A percentile compares a stretch with the other conserved stretches of the same genome.
These are phyloP conservation scores for Embiotoca jacksoni DNA, from an alignment of 2,113 vertebrate genomes.

Conservation along the genomic window DNA sequence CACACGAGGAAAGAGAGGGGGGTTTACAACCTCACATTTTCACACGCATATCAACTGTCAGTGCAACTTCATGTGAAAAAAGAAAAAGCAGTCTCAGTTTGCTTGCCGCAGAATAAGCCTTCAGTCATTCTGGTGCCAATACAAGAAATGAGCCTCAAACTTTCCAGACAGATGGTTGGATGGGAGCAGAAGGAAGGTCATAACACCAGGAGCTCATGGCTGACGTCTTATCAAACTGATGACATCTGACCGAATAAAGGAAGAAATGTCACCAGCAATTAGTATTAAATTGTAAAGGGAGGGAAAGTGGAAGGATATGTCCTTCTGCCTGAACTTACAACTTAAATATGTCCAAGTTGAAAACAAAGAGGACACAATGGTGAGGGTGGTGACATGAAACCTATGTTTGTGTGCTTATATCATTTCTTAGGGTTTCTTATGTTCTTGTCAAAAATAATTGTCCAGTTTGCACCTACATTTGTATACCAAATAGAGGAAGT, in stretches of 20 bases:
- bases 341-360: conserved; percentile 13
- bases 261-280: conserved; percentile 28
- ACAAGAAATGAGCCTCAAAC: conserved; percentile 12
- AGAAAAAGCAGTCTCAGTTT: neutral
- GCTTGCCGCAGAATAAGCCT: neutral
- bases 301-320: conserved; percentile 4
- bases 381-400: too few species aligned
- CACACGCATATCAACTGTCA: conserved; percentile 6
- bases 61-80: neutral
- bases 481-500: neutral
- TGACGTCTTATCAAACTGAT: conserved; percentile 26
- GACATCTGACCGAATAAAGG: conserved; percentile 26
- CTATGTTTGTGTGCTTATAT: too few species aligned
- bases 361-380: neutral
- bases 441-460: neutral
- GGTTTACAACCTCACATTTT: conserved; percentile 21
- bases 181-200: conserved; percentile 32
- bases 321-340: conserved; percentile 7
- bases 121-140: conserved; percentile 6
- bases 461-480: neutral
- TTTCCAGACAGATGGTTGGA: conserved; percentile 14
- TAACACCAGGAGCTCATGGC: conserved; percentile 26
- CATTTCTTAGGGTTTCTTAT: too few species aligned
- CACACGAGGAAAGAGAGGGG: neutral
- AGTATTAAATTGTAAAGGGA: rapidly evolving